Conservation (phyloP, 1,140 invertebrate genomes). For the Calycopis cecrops region DNA sequence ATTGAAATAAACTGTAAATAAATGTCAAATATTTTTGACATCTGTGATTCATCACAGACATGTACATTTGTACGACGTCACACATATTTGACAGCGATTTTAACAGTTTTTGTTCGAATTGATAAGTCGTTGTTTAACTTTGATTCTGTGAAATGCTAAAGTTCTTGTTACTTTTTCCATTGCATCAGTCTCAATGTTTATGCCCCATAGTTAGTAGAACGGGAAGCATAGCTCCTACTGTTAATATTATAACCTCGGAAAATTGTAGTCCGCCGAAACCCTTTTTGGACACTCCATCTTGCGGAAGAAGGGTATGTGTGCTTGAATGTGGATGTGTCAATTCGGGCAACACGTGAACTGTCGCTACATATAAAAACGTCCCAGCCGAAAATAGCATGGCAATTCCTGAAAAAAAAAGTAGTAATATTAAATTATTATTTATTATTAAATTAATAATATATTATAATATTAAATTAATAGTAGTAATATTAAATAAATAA, state of each 20-base stretch:
- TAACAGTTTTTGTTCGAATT: too few species aligned
- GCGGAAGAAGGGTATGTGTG: conserved; percentile 58
- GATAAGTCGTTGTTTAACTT: too few species aligned
- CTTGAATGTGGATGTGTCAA: conserved; percentile 77
- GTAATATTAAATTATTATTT: background rate
- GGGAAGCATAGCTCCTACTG: conserved; percentile 90
- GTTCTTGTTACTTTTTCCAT: too few species aligned
- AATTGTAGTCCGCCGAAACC: conserved; percentile 80
- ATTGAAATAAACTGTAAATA: too few species aligned
- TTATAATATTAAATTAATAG: too few species aligned
- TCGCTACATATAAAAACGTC: conserved; percentile 98
- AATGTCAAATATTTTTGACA: too few species aligned
- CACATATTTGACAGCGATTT: too few species aligned
- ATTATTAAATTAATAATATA: too few species aligned
- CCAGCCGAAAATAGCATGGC: conserved; percentile 99
- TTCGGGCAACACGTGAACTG: conserved; percentile 98
- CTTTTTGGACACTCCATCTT: conserved; percentile 61
- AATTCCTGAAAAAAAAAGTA: conserved; percentile 79
- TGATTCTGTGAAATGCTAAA: too few species aligned
- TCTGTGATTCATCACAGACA: too few species aligned
- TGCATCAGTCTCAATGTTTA: conserved; percentile 81
- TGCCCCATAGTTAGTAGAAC: conserved; percentile 93
- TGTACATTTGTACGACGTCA: too few species aligned
- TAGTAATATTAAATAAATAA: too few species aligned
- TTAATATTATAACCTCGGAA: conserved; percentile 87